These are phyloP conservation scores for Lithophane ornitopus DNA, from an alignment of 2,888 invertebrate genomes.

Conservation along the genomic window DNA sequence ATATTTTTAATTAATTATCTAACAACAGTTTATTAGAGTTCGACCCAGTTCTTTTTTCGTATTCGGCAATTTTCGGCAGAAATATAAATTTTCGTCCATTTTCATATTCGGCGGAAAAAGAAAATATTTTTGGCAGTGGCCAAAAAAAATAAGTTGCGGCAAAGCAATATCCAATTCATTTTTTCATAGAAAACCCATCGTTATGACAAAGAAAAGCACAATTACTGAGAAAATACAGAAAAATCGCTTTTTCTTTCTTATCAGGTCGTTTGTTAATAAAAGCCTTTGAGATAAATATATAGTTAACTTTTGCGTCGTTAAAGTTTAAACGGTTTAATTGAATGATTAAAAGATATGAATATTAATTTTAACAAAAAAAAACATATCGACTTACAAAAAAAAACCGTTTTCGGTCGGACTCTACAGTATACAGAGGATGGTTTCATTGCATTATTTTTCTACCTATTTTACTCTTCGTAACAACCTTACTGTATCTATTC, in stretches of 20 bases:
- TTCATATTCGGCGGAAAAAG: neutral
- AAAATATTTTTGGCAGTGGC: neutral
- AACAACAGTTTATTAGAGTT: neutral
- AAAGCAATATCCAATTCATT: neutral
- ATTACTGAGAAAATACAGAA: neutral
- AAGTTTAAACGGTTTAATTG: neutral
- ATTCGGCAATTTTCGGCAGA: neutral
- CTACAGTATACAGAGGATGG: neutral
- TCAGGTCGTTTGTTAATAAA: neutral
- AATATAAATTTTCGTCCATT: neutral
- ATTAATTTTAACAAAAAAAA: neutral
- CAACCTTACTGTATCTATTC: neutral
- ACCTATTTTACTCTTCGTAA: neutral
- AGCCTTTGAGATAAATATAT: no score
- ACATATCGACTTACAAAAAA: neutral
- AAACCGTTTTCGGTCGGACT: neutral
- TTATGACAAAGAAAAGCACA: neutral
- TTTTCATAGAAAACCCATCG: neutral
- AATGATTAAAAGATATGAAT: neutral
- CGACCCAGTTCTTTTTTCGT: neutral
- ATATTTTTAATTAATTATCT: neutral
- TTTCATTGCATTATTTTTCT: neutral
- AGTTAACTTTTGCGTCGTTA: neutral
- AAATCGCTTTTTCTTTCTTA: neutral
- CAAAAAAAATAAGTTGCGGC: neutral